A percentile compares a stretch with the other conserved stretches of the same genome.
Evolutionary conservation across 2,888 invertebrate genomes (phyloP).

Genomic region (Oxystoma pomonae): DNA sequence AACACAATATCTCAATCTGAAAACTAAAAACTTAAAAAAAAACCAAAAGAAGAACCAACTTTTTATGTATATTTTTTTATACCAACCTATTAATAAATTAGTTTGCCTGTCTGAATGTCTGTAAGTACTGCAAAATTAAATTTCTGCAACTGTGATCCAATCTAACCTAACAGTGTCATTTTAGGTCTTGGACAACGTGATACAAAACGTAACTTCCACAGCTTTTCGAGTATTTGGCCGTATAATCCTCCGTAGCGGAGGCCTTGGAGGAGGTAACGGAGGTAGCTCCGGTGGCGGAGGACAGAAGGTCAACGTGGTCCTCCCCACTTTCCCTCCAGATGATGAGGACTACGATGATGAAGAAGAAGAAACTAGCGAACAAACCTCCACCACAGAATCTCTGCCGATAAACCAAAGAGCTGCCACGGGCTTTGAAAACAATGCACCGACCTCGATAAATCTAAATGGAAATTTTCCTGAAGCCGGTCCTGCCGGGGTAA

Average conservation of each 20-base stretch:
- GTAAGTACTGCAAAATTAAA: no score
- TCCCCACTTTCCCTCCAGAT: conserved; percentile 65
- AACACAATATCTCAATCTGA: no score
- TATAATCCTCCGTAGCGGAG: conserved; percentile 58
- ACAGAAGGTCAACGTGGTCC: conserved; percentile 57
- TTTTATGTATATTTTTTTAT: no score
- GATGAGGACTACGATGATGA: conserved; percentile 60
- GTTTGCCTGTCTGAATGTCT: no score
- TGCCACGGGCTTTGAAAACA: neutral
- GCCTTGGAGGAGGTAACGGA: conserved; percentile 51
- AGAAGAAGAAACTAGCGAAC: conserved; percentile 38
- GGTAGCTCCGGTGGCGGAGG: conserved; percentile 50
- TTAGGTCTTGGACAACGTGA: conserved; percentile 72
- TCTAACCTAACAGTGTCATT: no score
- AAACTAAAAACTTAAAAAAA: no score
- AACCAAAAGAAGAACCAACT: no score
- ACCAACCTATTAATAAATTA: no score
- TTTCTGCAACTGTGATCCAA: no score
- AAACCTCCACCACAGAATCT: neutral
- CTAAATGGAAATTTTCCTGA: neutral
- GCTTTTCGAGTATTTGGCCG: conserved; percentile 75
- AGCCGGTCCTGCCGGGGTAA: conserved; percentile 18
- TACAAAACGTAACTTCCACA: conserved; percentile 68
- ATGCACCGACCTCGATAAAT: neutral
- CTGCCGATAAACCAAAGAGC: conserved; percentile 4